A percentile compares a stretch with the other conserved stretches of the same genome.
Evolutionary conservation across 1,140 invertebrate species (phyloP).

Genomic region (Aphaenogaster ashmeadi): DNA sequence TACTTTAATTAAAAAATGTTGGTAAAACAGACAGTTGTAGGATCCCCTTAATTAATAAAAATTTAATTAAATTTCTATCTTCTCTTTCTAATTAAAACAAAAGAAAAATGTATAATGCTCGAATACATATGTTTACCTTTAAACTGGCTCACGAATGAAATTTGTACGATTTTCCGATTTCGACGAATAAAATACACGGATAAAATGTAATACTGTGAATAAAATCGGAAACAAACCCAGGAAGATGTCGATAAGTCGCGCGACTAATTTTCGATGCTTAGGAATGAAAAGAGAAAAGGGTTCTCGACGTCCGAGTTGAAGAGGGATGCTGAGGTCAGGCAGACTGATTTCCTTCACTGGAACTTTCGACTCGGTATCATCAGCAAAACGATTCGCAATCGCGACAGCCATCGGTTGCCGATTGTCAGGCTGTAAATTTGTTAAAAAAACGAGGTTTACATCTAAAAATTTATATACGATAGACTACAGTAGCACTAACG

Average conservation of each 20-base stretch:
- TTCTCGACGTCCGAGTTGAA: constrained; percentile 90
- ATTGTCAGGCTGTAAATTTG: constrained; percentile 88
- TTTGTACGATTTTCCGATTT: no score
- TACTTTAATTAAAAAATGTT: no score
- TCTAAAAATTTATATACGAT: neutral
- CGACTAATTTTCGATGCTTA: constrained; percentile 90
- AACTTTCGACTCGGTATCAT: constrained; percentile 87
- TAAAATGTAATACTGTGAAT: neutral
- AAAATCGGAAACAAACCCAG: constrained; percentile 86
- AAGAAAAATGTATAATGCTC: neutral
- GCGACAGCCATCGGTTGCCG: constrained; percentile 88
- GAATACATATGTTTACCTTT: neutral
- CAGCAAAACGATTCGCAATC: constrained; percentile 88
- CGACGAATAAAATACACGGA: neutral
- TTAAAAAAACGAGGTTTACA: constrained; percentile 25
- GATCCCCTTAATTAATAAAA: neutral
- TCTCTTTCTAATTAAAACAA: neutral
- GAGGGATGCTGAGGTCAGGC: constrained; percentile 90
- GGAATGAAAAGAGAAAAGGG: constrained; percentile 93
- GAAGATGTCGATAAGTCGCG: constrained; percentile 91
- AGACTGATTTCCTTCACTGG: constrained; percentile 90
- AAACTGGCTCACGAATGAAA: neutral
- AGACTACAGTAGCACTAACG: neutral
- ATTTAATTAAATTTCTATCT: neutral
- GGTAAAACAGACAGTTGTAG: no score